phyloP scores from a whole-genome alignment of 1,140 invertebrate genomes.

The Heterodera schachtii region DNA sequence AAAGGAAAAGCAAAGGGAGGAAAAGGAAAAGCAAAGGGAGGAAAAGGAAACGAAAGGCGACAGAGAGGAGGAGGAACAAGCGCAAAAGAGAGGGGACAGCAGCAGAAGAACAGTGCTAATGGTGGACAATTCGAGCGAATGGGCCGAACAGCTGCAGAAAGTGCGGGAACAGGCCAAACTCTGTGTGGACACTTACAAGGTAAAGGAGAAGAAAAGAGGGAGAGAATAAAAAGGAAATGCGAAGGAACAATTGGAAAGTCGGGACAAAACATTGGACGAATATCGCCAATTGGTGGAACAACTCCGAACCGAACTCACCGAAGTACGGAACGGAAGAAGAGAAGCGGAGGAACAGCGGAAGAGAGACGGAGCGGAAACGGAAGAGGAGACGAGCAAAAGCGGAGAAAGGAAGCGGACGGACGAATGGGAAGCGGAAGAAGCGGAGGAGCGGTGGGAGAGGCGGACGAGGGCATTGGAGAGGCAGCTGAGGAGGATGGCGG shows the following conservation, averaged over 20 bases:
- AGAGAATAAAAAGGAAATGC: not conserved
- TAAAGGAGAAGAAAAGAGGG: no score
- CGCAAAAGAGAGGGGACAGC: not conserved
- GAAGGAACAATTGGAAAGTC: slow-evolving; percentile 32
- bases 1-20: not conserved
- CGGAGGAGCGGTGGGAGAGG: slow-evolving; percentile 18
- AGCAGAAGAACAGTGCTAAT: not conserved
- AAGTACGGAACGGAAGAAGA: not conserved
- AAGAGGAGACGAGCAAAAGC: not conserved
- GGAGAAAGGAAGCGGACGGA: not conserved
- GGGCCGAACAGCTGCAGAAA: slow-evolving; percentile 10
- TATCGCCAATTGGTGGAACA: slow-evolving; percentile 27
- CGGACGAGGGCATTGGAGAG: slow-evolving; percentile 25
- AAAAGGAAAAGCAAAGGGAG: not conserved
- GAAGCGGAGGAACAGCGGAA: not conserved
- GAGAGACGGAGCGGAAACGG: not conserved
- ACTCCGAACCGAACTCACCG: slow-evolving; percentile 19
- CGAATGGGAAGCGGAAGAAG: no score
- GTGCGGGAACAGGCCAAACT: slow-evolving; percentile 19
- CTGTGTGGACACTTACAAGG: slow-evolving; percentile 13
- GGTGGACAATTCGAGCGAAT: slow-evolving; percentile 25
- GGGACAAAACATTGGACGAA: slow-evolving; percentile 24
- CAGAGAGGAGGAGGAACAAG: not conserved
- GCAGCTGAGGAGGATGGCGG: not conserved
- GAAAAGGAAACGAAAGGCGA: slow-evolving; percentile 3